Evolutionary conservation across 2,113 vertebrate genomes (phyloP), one percentile per base, ranked within the genome.

Genomic region (Leptodactylus fuscus): DNA sequence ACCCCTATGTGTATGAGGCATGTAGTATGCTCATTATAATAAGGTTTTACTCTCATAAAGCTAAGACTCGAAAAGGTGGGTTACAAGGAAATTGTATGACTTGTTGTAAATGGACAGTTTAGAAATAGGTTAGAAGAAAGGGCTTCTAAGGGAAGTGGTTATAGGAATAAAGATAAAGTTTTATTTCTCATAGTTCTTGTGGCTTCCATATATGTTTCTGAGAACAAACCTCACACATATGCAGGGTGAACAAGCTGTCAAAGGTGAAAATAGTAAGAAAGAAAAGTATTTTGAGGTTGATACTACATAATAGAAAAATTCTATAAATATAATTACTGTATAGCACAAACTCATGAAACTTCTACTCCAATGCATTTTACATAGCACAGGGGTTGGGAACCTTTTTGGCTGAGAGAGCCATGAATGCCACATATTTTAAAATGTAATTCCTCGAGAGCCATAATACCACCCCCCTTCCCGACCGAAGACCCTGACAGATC

Each of bases 191-290:
- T 36, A 13, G 75, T 55, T 36, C 20, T n/a, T 32, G 44, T 34
- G 44, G 74, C 22, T 78, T 77, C 29, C 32, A 78, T 9, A 24
- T 77, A 32, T 32, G 11, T 77, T 77, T 53, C 46, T 53, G 48
- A 77, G 74, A 77, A 77, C 29, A 77, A 53, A 20, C 49, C 5
- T 78, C 51, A 55, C 75, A 78, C 32, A 55, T 78, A 29, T 78
- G 46, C 74, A 76, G 32, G 16, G 29, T 32, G 15, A 53, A 7
- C 20, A 76, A 76, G 24, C 46, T 48, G n/a, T 48, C 41, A 73
- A 4, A 0, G 62, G 6, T 20, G 7, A 38, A 13, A 75, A 16
- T 1, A 8, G 27, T 0, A 24, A 74, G 3, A 48, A 77, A 20
- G 24, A 34, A 76, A 8, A 20, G 7, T 8, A 32, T 49, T 51